These are phyloP conservation scores for Oikopleura albicans DNA, from an alignment of 23 tunicate genomes.

Conservation along the genomic window DNA sequence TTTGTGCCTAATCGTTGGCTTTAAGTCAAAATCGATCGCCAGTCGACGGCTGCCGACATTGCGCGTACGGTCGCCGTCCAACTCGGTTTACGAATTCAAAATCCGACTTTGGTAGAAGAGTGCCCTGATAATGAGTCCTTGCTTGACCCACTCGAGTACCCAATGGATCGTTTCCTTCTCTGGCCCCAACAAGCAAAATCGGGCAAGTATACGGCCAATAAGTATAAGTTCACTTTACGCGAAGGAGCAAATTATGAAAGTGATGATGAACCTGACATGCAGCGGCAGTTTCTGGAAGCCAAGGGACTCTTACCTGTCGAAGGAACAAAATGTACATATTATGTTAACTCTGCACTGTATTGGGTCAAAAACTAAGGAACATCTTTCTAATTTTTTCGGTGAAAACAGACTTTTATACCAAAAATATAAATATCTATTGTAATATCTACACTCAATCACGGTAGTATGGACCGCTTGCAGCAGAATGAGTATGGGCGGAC, in stretches of 20 bases:
- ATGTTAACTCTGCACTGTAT: no score
- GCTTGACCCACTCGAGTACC: constrained; percentile 28
- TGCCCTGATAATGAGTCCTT: constrained; percentile 21
- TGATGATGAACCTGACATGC: neutral
- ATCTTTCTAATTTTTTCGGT: no score
- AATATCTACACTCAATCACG: no score
- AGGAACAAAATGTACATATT: no score
- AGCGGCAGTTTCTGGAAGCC: neutral
- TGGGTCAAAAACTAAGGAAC: no score
- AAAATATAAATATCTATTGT: no score
- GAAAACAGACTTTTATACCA: no score
- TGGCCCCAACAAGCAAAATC: constrained; percentile 42
- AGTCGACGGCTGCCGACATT: neutral
- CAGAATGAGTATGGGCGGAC: no score
- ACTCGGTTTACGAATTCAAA: neutral
- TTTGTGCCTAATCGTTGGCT: no score
- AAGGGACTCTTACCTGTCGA: neutral
- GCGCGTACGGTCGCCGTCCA: neutral
- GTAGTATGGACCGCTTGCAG: no score
- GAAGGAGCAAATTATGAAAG: neutral
- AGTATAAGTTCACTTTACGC: constrained; percentile 2
- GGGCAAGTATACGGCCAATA: neutral
- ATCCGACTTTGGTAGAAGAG: neutral
- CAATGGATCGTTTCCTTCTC: constrained; percentile 37
- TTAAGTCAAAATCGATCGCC: neutral